Percentiles rank a stretch among this genome's conserved stretches.
phyloP scores from a whole-genome alignment of 2,888 invertebrate genomes.

The Ophion costatus region DNA sequence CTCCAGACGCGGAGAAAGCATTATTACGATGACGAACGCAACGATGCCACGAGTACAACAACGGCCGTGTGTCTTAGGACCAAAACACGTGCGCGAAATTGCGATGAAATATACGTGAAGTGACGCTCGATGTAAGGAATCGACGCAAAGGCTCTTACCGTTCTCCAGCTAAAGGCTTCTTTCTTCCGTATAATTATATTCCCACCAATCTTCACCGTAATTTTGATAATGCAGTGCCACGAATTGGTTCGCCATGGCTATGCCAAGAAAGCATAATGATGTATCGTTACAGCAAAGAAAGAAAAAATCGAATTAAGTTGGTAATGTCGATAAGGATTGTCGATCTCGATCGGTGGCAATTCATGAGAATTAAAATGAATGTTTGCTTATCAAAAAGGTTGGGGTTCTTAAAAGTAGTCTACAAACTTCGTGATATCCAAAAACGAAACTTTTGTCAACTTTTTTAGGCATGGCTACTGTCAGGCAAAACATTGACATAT shows the following conservation, averaged over 20 bases:
- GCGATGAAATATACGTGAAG: no score
- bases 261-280: no score
- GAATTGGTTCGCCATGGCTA: constrained; percentile 32
- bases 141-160: no score
- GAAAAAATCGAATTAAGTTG: background rate
- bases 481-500: no score
- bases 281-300: background rate
- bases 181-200: constrained; percentile 11
- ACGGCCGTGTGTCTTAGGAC: no score
- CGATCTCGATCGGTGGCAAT: no score
- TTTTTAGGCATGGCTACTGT: background rate
- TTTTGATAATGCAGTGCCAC: constrained; percentile 38
- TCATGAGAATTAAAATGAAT: background rate
- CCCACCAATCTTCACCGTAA: constrained; percentile 11
- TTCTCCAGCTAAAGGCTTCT: no score
- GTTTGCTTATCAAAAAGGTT: background rate
- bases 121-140: no score
- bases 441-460: background rate
- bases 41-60: no score
- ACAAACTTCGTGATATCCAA: background rate
- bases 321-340: background rate
- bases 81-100: no score
- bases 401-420: background rate
- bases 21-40: no score
- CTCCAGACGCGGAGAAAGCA: no score